phyloP scores from a whole-genome alignment of 2,888 invertebrate species.

The Pharmacophagus antenor region DNA sequence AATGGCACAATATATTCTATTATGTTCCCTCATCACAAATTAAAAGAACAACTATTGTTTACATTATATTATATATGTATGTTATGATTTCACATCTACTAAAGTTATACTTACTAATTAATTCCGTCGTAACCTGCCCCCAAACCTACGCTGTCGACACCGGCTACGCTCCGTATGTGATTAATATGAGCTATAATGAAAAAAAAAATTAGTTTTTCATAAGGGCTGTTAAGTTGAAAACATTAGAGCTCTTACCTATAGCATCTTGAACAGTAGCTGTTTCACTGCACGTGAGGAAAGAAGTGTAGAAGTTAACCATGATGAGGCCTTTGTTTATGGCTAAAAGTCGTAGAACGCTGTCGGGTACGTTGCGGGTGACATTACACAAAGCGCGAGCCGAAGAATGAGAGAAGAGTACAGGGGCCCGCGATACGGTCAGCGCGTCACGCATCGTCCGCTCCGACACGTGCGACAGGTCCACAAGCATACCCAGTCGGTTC shows the following conservation, averaged over 20 bases:
- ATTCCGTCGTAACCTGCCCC: slow-evolving; percentile 95
- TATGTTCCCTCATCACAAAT: too few species aligned
- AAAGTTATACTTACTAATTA: slow-evolving; percentile 87
- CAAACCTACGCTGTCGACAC: slow-evolving; percentile 92
- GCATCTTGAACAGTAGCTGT: slow-evolving; percentile 89
- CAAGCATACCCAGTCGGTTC: slow-evolving; percentile 94
- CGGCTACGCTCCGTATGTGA: slow-evolving; percentile 91
- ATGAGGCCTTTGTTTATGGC: slow-evolving; percentile 90
- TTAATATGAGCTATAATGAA: slow-evolving; percentile 90
- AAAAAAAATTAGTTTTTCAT: slow-evolving; percentile 8
- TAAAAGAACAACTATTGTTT: too few species aligned
- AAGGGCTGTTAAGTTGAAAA: not conserved
- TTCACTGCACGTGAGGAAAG: slow-evolving; percentile 87
- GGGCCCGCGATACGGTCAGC: slow-evolving; percentile 87
- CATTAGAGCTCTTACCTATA: slow-evolving; percentile 81
- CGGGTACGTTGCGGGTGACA: slow-evolving; percentile 90
- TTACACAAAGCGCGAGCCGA: slow-evolving; percentile 90
- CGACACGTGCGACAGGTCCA: slow-evolving; percentile 91
- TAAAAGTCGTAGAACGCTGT: slow-evolving; percentile 86
- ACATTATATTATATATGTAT: too few species aligned
- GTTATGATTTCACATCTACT: not conserved
- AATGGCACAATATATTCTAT: too few species aligned
- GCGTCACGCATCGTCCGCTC: slow-evolving; percentile 90
- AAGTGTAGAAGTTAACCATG: slow-evolving; percentile 93
- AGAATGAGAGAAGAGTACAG: slow-evolving; percentile 93